Conservation (phyloP, 2,113 vertebrate genomes). For the Marmota monax region DNA sequence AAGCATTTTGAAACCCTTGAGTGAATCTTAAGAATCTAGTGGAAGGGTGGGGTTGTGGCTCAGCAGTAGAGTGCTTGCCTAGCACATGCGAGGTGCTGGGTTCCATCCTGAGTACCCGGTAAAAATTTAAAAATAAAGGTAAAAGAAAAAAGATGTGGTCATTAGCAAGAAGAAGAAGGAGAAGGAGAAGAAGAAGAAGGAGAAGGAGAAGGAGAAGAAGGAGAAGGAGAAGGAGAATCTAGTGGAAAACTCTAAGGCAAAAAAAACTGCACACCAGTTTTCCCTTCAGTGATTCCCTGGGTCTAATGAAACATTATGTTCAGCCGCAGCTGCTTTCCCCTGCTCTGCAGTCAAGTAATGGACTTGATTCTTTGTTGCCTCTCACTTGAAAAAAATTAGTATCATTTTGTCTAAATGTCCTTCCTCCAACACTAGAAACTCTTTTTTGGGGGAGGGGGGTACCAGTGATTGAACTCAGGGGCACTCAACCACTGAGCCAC, state of each 20-base stretch:
- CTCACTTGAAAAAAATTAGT: not conserved
- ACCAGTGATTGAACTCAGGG: too few species aligned
- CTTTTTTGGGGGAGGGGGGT: not conserved
- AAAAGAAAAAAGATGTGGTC: too few species aligned
- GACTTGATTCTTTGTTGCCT: not conserved
- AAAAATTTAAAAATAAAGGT: too few species aligned
- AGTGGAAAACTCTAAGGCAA: not conserved
- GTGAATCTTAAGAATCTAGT: not conserved
- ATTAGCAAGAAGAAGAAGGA: too few species aligned
- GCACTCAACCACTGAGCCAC: too few species aligned
- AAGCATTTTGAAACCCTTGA: not conserved
- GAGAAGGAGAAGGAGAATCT: not conserved
- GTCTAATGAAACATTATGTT: not conserved
- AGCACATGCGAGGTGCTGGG: too few species aligned
- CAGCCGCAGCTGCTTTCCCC: not conserved
- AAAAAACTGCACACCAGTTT: not conserved
- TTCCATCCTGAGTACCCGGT: too few species aligned
- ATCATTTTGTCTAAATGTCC: not conserved
- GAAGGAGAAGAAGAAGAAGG: too few species aligned
- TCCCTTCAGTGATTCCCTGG: too few species aligned
- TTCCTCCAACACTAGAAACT: not conserved
- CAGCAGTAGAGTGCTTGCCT: too few species aligned
- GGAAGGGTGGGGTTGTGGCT: too few species aligned
- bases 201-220: fast-evolving
- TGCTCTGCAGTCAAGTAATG: not conserved